Percentiles rank a stretch among this genome's conserved stretches.
These are phyloP conservation scores for Micromys minutus DNA, from an alignment of 2,113 vertebrate genomes.

Conservation along the genomic window DNA sequence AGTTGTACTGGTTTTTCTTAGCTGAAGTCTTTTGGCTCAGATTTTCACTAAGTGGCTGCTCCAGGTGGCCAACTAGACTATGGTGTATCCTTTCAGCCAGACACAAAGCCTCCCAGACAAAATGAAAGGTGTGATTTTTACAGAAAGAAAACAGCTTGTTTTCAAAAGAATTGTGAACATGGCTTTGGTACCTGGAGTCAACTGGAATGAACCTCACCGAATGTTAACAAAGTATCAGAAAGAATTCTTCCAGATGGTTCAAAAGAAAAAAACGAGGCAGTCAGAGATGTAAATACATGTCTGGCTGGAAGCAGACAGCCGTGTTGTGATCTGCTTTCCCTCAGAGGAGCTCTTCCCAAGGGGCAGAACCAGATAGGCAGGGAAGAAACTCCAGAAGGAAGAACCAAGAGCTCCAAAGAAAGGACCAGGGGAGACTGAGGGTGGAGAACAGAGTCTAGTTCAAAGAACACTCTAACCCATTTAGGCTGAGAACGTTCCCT, in stretches of 20 bases:
- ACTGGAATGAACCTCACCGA: neutral
- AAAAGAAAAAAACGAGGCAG: neutral
- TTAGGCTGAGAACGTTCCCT: neutral
- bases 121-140: neutral
- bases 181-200: neutral
- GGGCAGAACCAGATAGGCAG: neutral
- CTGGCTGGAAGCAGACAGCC: neutral
- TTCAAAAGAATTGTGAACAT: neutral
- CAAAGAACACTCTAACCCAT: neutral
- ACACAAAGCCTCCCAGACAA: slow-evolving; percentile 1
- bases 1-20: neutral
- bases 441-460: too few species aligned
- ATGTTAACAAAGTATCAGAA: neutral
- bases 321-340: neutral
- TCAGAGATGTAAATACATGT: neutral
- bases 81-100: neutral
- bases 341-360: neutral
- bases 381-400: neutral
- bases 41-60: neutral
- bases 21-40: neutral
- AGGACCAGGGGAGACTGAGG: neutral
- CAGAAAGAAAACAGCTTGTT: neutral
- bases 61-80: neutral
- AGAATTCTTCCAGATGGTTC: neutral
- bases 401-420: neutral